Conservation (phyloP, 2,797 vertebrate species). For the Nannoperca australis region DNA sequence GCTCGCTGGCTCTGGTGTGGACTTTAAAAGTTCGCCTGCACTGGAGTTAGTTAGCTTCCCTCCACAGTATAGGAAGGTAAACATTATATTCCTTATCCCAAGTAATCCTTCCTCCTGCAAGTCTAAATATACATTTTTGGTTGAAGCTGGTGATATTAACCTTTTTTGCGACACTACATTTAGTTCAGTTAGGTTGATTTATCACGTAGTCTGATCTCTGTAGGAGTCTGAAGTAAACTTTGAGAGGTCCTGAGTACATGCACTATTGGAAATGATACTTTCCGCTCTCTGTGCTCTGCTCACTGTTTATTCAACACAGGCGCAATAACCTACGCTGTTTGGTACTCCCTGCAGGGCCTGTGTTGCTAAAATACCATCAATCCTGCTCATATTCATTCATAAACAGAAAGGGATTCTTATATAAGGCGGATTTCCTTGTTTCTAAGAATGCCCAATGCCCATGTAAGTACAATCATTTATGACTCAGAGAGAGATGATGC, state of each 20-base stretch:
- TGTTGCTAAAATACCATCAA: conserved; percentile 25
- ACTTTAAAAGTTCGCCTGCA: too few species aligned
- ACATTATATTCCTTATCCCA: too few species aligned
- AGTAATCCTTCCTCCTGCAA: too few species aligned
- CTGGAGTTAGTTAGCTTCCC: too few species aligned
- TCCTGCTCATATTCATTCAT: conserved; percentile 17
- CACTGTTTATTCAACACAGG: conserved; percentile 12
- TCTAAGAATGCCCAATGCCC: conserved; percentile 40
- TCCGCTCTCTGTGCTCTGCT: background rate
- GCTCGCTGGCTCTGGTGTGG: too few species aligned
- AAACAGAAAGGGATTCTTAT: conserved; percentile 34
- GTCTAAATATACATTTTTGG: too few species aligned
- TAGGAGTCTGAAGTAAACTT: background rate
- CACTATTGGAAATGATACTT: background rate
- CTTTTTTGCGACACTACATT: too few species aligned
- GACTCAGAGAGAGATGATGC: conserved; percentile 69
- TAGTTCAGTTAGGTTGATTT: too few species aligned
- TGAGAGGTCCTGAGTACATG: background rate
- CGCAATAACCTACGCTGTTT: background rate
- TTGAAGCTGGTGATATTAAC: background rate
- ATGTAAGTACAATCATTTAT: conserved; percentile 60
- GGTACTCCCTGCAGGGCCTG: conserved; percentile 3
- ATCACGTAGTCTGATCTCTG: background rate
- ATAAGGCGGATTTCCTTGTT: conserved; percentile 52
- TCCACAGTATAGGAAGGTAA: too few species aligned